Conservation (phyloP, 2,797 vertebrate species). For the Stomatorhinus walkeri region DNA sequence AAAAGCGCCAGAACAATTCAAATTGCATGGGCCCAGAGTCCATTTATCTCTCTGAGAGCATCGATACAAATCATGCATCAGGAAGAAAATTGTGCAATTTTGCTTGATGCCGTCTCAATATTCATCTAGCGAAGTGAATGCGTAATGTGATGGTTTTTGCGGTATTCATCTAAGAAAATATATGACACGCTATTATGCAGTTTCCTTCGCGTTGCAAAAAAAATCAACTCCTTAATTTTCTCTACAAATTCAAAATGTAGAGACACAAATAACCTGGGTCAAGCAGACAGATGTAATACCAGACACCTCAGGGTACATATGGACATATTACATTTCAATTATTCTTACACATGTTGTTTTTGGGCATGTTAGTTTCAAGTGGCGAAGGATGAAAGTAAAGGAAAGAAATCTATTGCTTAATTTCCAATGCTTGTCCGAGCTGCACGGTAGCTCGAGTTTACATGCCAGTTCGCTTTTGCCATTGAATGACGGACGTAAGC, state of each 20-base stretch:
- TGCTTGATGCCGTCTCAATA: background rate
- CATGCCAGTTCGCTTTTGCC: background rate
- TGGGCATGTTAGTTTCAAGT: background rate
- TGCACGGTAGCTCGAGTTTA: background rate
- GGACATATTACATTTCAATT: conserved; percentile 4
- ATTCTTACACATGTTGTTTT: background rate
- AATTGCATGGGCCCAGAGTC: background rate
- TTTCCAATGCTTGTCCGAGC: background rate
- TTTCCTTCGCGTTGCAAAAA: background rate
- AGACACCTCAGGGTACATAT: background rate
- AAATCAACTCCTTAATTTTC: conserved; percentile 1
- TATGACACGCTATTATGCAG: background rate
- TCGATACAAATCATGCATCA: background rate
- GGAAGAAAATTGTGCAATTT: background rate
- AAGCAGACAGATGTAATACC: background rate
- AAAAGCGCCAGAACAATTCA: background rate
- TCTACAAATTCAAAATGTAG: background rate
- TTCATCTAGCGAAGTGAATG: conserved; percentile 1
- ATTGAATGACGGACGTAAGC: background rate
- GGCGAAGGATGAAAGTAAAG: background rate
- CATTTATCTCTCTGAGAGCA: background rate
- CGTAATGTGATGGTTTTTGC: conserved; percentile 1
- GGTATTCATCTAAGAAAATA: background rate
- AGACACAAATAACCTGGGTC: background rate
- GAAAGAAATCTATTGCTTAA: background rate